Percentiles rank a stretch among this genome's conserved stretches.
phyloP scores from a whole-genome alignment of 2,888 invertebrate genomes.

The Eilema sororculum region DNA sequence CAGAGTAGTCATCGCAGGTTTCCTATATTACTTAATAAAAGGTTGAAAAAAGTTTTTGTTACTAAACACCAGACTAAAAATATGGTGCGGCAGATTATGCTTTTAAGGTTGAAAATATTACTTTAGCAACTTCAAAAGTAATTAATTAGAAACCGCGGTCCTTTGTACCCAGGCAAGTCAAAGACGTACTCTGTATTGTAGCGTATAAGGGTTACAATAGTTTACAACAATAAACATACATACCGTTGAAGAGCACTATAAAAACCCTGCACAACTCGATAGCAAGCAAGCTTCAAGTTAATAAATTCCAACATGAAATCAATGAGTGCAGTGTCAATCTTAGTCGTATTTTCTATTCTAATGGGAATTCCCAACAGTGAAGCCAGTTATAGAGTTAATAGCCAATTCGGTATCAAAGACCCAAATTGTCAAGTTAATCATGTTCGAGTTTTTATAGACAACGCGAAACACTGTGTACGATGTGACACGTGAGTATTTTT shows the following conservation, averaged over 20 bases:
- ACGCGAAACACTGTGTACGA: slow-evolving; percentile 9
- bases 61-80: too few species aligned
- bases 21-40: too few species aligned
- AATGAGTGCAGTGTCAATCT: background rate
- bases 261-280: background rate
- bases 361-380: background rate
- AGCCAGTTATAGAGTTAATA: background rate
- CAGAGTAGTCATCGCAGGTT: too few species aligned
- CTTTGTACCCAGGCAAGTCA: background rate
- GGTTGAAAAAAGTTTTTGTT: too few species aligned
- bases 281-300: background rate
- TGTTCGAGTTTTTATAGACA: slow-evolving; percentile 13
- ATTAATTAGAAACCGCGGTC: background rate
- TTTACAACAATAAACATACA: background rate
- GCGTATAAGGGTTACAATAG: background rate
- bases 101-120: too few species aligned
- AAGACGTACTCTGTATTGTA: background rate
- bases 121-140: too few species aligned
- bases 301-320: slow-evolving; percentile 4
- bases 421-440: slow-evolving; percentile 5
- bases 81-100: too few species aligned
- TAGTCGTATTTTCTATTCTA: background rate
- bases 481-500: slow-evolving; percentile 12
- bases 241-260: background rate
- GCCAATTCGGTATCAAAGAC: slow-evolving; percentile 4